Evolutionary conservation across 2,797 vertebrate species (phyloP).

Genomic region (Linurgus olivaceus): DNA sequence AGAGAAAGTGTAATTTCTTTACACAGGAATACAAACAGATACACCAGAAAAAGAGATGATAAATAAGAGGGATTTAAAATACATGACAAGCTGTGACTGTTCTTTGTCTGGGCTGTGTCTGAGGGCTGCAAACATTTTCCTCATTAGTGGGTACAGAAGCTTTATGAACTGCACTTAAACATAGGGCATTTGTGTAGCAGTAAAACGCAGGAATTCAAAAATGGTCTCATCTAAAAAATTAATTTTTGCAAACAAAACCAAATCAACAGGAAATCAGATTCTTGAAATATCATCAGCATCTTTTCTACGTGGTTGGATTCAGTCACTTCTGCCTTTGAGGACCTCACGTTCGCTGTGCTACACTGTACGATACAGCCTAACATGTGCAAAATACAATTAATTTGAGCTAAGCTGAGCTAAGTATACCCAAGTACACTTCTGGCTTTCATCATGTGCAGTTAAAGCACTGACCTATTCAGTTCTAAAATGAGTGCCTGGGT

Average conservation of each 20-base stretch:
- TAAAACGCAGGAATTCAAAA: background rate
- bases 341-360: fast-evolving
- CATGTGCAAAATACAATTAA: background rate
- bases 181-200: background rate
- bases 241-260: background rate
- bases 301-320: background rate
- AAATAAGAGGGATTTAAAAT: background rate
- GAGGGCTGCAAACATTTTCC: background rate
- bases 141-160: background rate
- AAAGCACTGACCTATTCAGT: background rate
- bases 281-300: background rate
- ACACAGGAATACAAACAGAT: background rate
- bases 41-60: background rate
- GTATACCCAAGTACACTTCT: background rate
- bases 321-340: background rate
- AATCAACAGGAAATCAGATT: background rate
- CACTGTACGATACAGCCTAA: background rate
- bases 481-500: background rate
- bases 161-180: background rate
- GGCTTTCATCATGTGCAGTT: background rate
- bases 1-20: background rate
- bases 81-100: background rate
- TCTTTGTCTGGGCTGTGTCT: background rate
- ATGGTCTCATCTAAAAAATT: background rate
- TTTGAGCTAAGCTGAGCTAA: background rate